phyloP scores from a whole-genome alignment of 2,113 vertebrate species.

The Catharus bicknelli region DNA sequence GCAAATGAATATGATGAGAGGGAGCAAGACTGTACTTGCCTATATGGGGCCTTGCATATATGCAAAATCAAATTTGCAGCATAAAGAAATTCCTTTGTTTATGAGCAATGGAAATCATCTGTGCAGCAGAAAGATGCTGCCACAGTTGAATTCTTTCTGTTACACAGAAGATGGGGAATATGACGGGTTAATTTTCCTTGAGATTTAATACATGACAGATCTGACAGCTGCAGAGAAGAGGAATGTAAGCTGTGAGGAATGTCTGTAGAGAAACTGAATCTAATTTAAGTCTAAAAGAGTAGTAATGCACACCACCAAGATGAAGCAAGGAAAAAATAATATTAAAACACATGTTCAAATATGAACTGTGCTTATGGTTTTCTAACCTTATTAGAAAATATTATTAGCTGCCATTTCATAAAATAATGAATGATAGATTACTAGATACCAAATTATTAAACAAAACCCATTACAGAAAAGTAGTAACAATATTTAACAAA shows the following conservation, averaged over 20 bases:
- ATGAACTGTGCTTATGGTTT: not conserved
- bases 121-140: not conserved
- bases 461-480: not conserved
- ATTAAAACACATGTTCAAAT: not conserved
- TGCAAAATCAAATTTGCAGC: not conserved
- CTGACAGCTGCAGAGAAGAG: not conserved
- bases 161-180: not conserved
- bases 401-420: not conserved
- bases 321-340: not conserved
- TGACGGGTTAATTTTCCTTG: not conserved
- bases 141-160: not conserved
- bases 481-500: not conserved
- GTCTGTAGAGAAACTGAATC: not conserved
- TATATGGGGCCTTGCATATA: not conserved
- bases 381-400: not conserved
- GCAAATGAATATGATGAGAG: not conserved
- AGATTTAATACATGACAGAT: not conserved
- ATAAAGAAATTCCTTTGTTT: not conserved
- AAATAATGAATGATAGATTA: not conserved
- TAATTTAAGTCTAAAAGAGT: conserved; percentile 13
- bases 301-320: not conserved
- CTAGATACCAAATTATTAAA: not conserved
- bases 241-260: conserved; percentile 9
- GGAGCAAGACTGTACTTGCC: not conserved
- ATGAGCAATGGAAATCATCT: not conserved